Evolutionary conservation across 1,140 invertebrate species (phyloP).

Genomic region (Drosophila pachea): DNA sequence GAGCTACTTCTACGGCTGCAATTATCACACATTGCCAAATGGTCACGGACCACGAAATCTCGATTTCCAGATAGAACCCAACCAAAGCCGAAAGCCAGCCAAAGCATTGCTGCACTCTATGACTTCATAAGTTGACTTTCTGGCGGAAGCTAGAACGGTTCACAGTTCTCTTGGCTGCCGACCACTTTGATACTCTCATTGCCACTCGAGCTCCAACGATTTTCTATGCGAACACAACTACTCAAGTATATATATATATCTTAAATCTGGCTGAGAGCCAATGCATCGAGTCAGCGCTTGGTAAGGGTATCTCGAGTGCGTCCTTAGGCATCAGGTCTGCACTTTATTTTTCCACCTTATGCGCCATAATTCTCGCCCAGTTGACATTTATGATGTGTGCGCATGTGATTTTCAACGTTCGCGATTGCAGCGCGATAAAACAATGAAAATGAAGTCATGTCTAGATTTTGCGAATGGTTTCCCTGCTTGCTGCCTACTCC

Average conservation of each 20-base stretch:
- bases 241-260: background rate
- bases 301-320: background rate
- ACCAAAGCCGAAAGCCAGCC: conserved; percentile 10
- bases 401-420: conserved; percentile 61
- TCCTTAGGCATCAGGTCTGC: background rate
- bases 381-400: conserved; percentile 78
- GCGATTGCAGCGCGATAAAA: conserved; percentile 64
- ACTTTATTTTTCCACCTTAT: conserved; percentile 34
- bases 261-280: too few relatives aligned
- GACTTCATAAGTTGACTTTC: conserved; percentile 54
- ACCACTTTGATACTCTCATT: background rate
- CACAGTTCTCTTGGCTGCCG: background rate
- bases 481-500: conserved; percentile 7
- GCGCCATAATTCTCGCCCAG: conserved; percentile 73
- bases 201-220: too few relatives aligned
- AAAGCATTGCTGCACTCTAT: conserved; percentile 34
- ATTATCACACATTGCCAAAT: conserved; percentile 78
- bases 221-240: too few relatives aligned
- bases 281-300: too few relatives aligned
- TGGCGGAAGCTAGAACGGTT: conserved; percentile 3
- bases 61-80: conserved; percentile 59
- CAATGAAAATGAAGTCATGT: conserved; percentile 73
- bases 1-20: conserved; percentile 50
- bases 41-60: conserved; percentile 78
- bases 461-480: conserved; percentile 23